Evolutionary conservation across 2,888 invertebrate species (phyloP).

Genomic region (Pammene fasciana): DNA sequence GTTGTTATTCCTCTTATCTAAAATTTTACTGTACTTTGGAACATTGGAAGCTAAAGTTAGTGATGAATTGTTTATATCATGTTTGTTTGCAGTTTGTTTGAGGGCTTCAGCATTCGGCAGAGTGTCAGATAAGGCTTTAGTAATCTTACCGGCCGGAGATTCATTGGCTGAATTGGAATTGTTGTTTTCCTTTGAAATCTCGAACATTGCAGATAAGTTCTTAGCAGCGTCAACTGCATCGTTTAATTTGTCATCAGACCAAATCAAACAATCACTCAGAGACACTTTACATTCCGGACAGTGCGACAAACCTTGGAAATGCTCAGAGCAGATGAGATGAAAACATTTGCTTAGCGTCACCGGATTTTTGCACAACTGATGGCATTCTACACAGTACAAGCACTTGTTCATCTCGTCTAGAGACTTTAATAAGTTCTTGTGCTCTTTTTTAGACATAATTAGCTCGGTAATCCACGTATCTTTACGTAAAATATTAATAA

Average conservation of each 20-base stretch:
- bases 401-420: conserved; percentile 66
- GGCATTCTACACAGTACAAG: conserved; percentile 67
- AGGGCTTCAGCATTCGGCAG: not conserved
- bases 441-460: conserved; percentile 55
- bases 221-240: conserved; percentile 59
- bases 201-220: conserved; percentile 60
- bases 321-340: conserved; percentile 69
- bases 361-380: conserved; percentile 66
- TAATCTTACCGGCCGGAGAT: conserved; percentile 4
- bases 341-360: conserved; percentile 73
- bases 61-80: conserved; percentile 50
- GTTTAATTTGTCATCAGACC: conserved; percentile 57
- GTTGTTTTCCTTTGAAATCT: conserved; percentile 44
- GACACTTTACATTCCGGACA: conserved; percentile 66
- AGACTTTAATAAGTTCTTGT: conserved; percentile 64
- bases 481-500: not conserved
- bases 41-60: conserved; percentile 48
- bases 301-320: conserved; percentile 58
- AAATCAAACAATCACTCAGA: conserved; percentile 58
- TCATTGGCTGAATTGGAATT: not conserved
- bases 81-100: conserved; percentile 42
- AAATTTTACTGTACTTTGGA: conserved; percentile 54
- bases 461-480: no score
- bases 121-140: not conserved
- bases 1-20: conserved; percentile 85